Conservation (phyloP, 2,797 vertebrate species). For the Phyllotis vaccarum region DNA sequence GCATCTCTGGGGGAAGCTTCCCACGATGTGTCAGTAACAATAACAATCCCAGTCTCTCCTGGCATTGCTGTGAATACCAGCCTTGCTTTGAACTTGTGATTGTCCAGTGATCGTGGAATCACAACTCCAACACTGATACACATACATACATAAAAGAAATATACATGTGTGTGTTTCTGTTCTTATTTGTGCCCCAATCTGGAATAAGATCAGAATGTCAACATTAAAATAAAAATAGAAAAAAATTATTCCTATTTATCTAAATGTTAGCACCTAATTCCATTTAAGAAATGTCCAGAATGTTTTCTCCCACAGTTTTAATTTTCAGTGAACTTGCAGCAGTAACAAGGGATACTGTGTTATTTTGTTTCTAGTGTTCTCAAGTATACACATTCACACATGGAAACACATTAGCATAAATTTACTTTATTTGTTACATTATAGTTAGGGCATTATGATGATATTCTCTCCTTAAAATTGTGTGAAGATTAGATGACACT, state of each 20-base stretch:
- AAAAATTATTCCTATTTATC: neutral
- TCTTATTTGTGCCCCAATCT: neutral
- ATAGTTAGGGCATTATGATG: neutral
- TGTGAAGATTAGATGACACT: neutral
- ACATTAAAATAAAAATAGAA: neutral
- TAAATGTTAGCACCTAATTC: constrained; percentile 25
- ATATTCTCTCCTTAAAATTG: constrained; percentile 26
- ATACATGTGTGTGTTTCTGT: neutral
- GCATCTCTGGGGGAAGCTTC: too few relatives aligned
- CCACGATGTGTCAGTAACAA: too few relatives aligned
- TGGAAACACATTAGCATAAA: neutral
- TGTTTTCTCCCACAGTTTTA: neutral
- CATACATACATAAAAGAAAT: neutral
- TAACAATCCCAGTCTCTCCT: too few relatives aligned
- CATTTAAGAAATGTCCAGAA: neutral
- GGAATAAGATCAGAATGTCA: neutral
- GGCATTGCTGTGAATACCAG: neutral
- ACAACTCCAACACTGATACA: neutral
- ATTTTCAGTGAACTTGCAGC: neutral
- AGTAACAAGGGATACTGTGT: neutral
- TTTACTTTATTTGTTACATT: constrained; percentile 5
- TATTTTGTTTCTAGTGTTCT: too few relatives aligned
- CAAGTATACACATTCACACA: neutral
- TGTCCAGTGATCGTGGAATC: neutral
- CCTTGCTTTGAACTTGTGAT: neutral